phyloP scores from a whole-genome alignment of 2,888 invertebrate species.

The Drosophila colorata region DNA sequence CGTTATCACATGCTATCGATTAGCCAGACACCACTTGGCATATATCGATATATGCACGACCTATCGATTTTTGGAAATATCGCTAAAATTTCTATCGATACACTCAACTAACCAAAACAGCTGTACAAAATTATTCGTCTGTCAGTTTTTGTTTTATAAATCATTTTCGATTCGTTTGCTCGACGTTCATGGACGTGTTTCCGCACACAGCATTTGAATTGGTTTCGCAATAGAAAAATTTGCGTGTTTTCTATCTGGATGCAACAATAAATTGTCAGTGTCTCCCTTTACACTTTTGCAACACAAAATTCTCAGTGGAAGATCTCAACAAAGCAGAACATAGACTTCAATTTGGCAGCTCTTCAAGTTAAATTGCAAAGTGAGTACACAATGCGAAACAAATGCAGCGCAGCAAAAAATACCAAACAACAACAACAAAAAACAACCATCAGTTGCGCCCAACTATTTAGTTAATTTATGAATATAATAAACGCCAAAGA shows the following conservation, averaged over 20 bases:
- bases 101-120: slow-evolving; percentile 31
- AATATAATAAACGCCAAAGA: slow-evolving; percentile 29
- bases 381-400: slow-evolving; percentile 37
- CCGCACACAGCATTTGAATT: slow-evolving; percentile 68
- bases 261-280: slow-evolving; percentile 68
- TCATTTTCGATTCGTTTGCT: slow-evolving; percentile 75
- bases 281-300: slow-evolving; percentile 48
- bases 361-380: slow-evolving; percentile 43
- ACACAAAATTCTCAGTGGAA: slow-evolving; percentile 74
- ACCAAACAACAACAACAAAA: slow-evolving; percentile 1
- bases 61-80: slow-evolving; percentile 7
- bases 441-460: slow-evolving; percentile 14
- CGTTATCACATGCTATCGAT: not conserved
- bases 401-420: not conserved
- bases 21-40: not conserved
- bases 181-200: slow-evolving; percentile 70
- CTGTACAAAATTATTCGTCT: slow-evolving; percentile 48
- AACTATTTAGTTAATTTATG: slow-evolving; percentile 5
- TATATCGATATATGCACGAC: not conserved
- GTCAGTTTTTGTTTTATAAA: slow-evolving; percentile 62
- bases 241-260: slow-evolving; percentile 69
- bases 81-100: slow-evolving; percentile 8
- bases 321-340: slow-evolving; percentile 29
- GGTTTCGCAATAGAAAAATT: slow-evolving; percentile 74
- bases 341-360: slow-evolving; percentile 41